A percentile compares a stretch with the other conserved stretches of the same genome.
These are phyloP conservation scores for Platyura marginata DNA, from an alignment of 1,140 invertebrate genomes.

Conservation along the genomic window DNA sequence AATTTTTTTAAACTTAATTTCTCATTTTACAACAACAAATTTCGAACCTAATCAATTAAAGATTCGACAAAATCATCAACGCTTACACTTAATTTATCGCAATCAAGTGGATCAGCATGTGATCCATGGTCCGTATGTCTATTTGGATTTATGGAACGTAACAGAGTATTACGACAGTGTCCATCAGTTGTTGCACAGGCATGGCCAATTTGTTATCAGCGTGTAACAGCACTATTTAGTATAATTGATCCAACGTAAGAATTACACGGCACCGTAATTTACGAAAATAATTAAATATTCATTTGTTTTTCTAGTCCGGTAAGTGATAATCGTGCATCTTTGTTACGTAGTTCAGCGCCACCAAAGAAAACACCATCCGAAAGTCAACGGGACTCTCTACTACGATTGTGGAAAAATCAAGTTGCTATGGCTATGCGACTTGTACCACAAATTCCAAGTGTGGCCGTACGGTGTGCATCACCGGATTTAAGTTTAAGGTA, in stretches of 20 bases:
- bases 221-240: slow-evolving; percentile 76
- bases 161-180: slow-evolving; percentile 58
- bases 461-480: slow-evolving; percentile 73
- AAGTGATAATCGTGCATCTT: slow-evolving; percentile 87
- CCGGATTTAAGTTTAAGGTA: slow-evolving; percentile 82
- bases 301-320: slow-evolving; percentile 51
- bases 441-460: slow-evolving; percentile 64
- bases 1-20: background rate
- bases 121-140: slow-evolving; percentile 83
- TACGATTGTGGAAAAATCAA: slow-evolving; percentile 87
- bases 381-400: slow-evolving; percentile 73
- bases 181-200: slow-evolving; percentile 71
- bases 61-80: slow-evolving; percentile 24
- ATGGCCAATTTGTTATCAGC: slow-evolving; percentile 87
- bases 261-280: too few species aligned
- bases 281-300: slow-evolving; percentile 1
- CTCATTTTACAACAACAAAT: background rate
- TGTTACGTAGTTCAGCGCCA: slow-evolving; percentile 57
- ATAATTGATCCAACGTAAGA: slow-evolving; percentile 90
- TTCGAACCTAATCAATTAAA: slow-evolving; percentile 2
- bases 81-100: slow-evolving; percentile 18
- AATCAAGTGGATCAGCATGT: slow-evolving; percentile 9
- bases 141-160: slow-evolving; percentile 65
- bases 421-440: slow-evolving; percentile 86
- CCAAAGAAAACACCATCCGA: slow-evolving; percentile 52